Conservation (phyloP, 2,888 invertebrate genomes). For the Helicoverpa assulta region DNA sequence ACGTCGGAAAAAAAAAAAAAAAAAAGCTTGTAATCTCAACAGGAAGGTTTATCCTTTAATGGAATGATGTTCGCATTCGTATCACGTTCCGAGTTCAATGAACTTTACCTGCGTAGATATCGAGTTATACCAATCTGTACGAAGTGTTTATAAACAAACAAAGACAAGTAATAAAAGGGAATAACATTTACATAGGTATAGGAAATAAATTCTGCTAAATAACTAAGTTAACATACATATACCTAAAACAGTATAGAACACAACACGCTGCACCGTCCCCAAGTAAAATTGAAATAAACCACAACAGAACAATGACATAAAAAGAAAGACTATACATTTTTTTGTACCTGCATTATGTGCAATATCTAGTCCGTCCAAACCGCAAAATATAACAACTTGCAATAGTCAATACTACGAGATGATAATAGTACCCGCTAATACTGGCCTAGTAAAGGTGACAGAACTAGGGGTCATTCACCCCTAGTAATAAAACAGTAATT, state of each 20-base stretch:
- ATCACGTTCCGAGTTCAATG: conserved; percentile 24
- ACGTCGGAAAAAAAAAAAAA: no score
- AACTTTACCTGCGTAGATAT: conserved; percentile 6
- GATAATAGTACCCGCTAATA: conserved; percentile 17
- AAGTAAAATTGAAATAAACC: no score
- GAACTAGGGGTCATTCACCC: conserved; percentile 49
- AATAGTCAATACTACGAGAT: background rate
- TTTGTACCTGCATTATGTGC: background rate
- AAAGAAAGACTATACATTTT: background rate
- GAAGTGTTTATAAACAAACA: background rate
- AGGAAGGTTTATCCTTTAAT: background rate
- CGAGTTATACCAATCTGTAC: background rate
- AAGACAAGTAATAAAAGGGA: background rate
- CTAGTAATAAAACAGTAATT: conserved; percentile 14
- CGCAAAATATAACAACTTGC: conserved; percentile 10
- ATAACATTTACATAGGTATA: no score
- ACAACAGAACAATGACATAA: no score
- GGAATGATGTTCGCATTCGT: conserved; percentile 4
- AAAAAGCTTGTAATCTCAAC: conserved; percentile 13
- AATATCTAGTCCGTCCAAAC: background rate
- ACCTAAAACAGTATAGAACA: no score
- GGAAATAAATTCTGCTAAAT: no score
- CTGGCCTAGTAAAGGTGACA: conserved; percentile 22
- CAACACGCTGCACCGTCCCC: no score
- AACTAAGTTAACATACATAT: no score